Conservation (phyloP, 1,140 invertebrate species). For the Drosophila ironensis region DNA sequence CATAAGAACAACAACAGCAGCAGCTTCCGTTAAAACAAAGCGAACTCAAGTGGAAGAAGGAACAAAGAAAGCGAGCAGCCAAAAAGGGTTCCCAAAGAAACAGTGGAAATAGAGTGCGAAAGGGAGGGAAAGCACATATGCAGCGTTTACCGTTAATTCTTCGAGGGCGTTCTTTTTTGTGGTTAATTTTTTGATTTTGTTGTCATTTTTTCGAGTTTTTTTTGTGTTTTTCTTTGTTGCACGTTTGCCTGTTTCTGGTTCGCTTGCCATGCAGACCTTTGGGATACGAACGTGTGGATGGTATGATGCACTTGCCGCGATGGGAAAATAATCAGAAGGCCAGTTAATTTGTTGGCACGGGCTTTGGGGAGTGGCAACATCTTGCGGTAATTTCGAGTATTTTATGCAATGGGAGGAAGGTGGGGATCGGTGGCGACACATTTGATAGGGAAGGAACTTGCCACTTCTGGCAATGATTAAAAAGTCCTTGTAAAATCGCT, state of each 20-base stretch:
- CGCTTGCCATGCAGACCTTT: conserved; percentile 36
- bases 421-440: no score
- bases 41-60: conserved; percentile 38
- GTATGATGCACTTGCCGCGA: conserved; percentile 35
- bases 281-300: not conserved
- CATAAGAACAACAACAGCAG: conserved; percentile 73
- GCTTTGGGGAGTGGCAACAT: not conserved
- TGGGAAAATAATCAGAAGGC: conserved; percentile 36
- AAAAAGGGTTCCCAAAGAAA: conserved; percentile 54
- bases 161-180: conserved; percentile 44
- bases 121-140: conserved; percentile 45
- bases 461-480: no score
- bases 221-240: conserved; percentile 20
- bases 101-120: not conserved
- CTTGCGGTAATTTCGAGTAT: not conserved
- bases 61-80: conserved; percentile 28
- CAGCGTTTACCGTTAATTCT: conserved; percentile 73
- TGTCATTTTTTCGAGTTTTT: conserved; percentile 1
- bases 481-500: no score
- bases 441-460: not conserved
- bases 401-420: not conserved
- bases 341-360: conserved; percentile 27
- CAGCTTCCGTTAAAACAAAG: conserved; percentile 78
- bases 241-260: conserved; percentile 27
- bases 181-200: conserved; percentile 37